These are phyloP conservation scores for Canis aureus DNA, from an alignment of 2,113 vertebrate genomes.

Conservation along the genomic window DNA sequence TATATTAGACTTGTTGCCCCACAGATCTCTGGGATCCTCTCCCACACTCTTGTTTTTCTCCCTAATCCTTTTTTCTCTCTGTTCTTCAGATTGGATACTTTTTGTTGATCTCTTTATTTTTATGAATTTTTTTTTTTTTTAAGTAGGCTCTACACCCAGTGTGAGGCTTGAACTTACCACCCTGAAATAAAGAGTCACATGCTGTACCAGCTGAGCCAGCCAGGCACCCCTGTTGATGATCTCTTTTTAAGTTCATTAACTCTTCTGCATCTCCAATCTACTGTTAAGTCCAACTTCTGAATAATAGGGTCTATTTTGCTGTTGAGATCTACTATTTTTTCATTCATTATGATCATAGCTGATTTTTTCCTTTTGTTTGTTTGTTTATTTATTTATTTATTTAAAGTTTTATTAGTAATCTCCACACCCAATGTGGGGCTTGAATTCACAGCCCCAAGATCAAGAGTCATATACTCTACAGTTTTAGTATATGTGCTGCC, in stretches of 20 bases:
- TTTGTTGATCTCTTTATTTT: not conserved
- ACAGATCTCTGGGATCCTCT: not conserved
- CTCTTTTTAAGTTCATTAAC: conserved; percentile 12
- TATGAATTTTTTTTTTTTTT: not conserved
- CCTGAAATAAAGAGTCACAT: not conserved
- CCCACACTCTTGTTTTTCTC: not conserved
- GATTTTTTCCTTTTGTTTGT: not conserved
- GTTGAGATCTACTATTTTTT: not conserved
- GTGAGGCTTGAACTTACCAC: not conserved
- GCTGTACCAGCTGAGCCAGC: not conserved
- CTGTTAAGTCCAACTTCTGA: not conserved
- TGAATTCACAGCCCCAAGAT: not conserved
- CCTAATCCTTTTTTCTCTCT: not conserved
- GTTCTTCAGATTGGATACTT: not conserved
- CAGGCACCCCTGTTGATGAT: not conserved
- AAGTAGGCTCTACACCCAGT: not conserved
- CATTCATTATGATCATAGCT: conserved; percentile 6
- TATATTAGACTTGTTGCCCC: not conserved
- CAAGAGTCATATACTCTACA: not conserved
- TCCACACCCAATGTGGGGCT: not conserved
- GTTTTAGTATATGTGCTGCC: no score
- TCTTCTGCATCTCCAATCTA: not conserved
- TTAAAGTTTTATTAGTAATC: not conserved
- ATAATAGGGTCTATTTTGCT: not conserved
- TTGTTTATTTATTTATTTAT: not conserved